These are phyloP conservation scores for Xyliphius kryptos DNA, from an alignment of 2,113 vertebrate genomes.

Conservation along the genomic window DNA sequence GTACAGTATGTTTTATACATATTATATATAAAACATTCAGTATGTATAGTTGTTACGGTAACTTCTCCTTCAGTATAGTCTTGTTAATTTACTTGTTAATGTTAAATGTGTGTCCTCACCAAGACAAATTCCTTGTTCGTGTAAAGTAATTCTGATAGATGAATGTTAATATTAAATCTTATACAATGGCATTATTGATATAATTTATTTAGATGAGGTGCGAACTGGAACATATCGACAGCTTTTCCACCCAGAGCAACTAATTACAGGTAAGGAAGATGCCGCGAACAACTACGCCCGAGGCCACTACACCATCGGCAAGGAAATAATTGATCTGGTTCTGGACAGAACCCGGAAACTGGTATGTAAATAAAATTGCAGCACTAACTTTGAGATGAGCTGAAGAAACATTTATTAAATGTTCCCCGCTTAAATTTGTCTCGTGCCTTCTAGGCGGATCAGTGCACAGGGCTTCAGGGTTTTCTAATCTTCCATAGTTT, in stretches of 20 bases:
- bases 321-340: neutral
- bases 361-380: neutral
- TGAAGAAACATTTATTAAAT: neutral
- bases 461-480: neutral
- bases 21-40: too few relatives aligned
- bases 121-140: too few relatives aligned
- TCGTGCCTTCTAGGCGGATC: neutral
- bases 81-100: too few relatives aligned
- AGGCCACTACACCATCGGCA: neutral
- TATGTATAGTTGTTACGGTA: too few relatives aligned
- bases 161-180: neutral
- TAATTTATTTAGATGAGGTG: conserved; percentile 55
- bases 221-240: conserved; percentile 61
- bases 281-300: conserved; percentile 61
- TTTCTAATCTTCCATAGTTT: neutral
- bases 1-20: too few relatives aligned
- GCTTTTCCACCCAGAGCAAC: conserved; percentile 64
- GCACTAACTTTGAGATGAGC: neutral
- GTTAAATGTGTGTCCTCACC: too few relatives aligned
- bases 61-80: too few relatives aligned
- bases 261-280: conserved; percentile 67
- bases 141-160: too few relatives aligned
- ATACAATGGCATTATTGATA: neutral
- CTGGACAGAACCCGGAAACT: neutral
- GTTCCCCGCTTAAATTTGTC: neutral